Evolutionary conservation across 2,797 vertebrate genomes (phyloP).

Genomic region (Pipistrellus pipistrellus): DNA sequence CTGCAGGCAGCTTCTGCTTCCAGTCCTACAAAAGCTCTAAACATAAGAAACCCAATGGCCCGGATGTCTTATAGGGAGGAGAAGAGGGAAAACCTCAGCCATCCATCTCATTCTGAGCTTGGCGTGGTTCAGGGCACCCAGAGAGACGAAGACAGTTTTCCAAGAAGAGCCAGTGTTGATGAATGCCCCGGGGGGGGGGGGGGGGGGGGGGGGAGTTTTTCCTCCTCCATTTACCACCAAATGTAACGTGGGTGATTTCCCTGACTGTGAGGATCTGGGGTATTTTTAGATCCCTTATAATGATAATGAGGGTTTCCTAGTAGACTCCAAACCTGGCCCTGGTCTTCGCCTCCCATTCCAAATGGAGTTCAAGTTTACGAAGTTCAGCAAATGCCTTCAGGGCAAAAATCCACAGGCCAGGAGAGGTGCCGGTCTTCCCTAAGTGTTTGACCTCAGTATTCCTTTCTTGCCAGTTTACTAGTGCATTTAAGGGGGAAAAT

Average conservation of each 20-base stretch:
- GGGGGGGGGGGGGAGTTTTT: background rate
- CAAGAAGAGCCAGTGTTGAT: background rate
- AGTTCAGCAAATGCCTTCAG: background rate
- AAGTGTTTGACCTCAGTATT: background rate
- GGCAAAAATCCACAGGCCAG: background rate
- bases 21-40: background rate
- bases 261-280: background rate
- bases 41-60: background rate
- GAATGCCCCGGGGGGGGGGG: too few relatives aligned
- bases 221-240: background rate
- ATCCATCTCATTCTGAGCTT: background rate
- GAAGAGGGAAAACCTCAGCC: background rate
- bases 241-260: background rate
- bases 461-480: background rate
- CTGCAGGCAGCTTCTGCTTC: background rate
- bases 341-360: background rate
- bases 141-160: background rate
- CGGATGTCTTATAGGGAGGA: background rate
- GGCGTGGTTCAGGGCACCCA: background rate
- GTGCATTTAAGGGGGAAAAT: background rate
- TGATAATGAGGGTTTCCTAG: background rate
- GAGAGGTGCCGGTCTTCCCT: background rate
- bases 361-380: background rate
- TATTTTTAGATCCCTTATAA: too few relatives aligned
- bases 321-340: background rate